Base-by-base conservation (phyloP, 2,113 vertebrate genomes). In the crab-eating macaque (Macaca fascicularis) region DNA sequence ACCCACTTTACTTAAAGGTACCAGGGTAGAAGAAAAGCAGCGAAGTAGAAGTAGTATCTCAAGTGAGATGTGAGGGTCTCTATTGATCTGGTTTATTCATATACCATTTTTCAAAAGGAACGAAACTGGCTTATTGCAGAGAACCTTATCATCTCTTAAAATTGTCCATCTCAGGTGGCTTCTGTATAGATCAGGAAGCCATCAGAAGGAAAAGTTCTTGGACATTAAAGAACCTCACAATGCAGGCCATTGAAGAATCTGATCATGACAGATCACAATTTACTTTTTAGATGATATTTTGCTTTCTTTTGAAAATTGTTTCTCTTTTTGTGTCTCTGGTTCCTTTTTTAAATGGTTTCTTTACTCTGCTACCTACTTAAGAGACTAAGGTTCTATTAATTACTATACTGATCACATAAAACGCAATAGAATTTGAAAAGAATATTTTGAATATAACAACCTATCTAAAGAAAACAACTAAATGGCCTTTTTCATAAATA, bases 271-370 rank as follows among this genome's bases (percentile, higher is more conserved):
- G 43, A 90, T 48, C 12, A 76, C 19, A 79, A 52, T 83, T 95
- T 92, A 55, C 38, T 92, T 96, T 90, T 75, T 48, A 93, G 32
- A 55, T 48, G 38, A 82, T 90, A 14, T 11, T 90, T 78, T 70
- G 6, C 10, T 90, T 96, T 81, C 81, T 80, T 52, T n/a, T 55
- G 17, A 97, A 93, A 96, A 95, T 52, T 35, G 40, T 78, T 76
- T 94, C 19, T 94, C 8, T 32, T 95, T 81, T 93, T 4, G 2
- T 75, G 50, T 95, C 70, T 86, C 81, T 75, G 20, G 43, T 50
- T 90, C 87, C 50, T 94, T 93, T 97, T 48, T 75, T 27, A 97
- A 95, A 80, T 80, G n/a, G 4, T 83, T 78, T 64, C 10, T 96
- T 97, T 74, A 90, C n/a, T 95, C 55, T 88, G 4, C 67, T 80